Conservation (phyloP, 2,888 invertebrate genomes). For the Meiosimyza platycephala region DNA sequence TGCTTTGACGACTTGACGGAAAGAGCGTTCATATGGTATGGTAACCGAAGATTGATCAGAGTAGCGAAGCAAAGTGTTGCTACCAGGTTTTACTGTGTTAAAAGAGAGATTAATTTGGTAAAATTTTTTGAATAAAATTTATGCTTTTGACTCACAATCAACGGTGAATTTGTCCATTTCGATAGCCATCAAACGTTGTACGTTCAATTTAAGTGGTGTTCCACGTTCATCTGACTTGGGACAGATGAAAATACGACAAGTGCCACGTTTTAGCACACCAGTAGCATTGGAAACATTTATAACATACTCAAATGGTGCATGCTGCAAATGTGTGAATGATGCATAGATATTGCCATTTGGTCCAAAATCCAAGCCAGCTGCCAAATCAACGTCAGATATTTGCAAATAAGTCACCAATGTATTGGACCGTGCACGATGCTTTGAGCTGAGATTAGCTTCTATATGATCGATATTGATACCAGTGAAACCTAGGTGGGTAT, state of each 20-base stretch:
- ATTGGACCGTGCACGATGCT: conserved; percentile 66
- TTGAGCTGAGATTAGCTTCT: conserved; percentile 42
- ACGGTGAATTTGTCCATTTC: conserved; percentile 77
- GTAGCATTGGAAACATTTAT: conserved; percentile 72
- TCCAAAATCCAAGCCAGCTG: conserved; percentile 83
- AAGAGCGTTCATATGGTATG: conserved; percentile 84
- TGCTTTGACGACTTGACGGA: conserved; percentile 73
- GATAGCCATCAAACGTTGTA: conserved; percentile 73
- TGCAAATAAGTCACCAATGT: conserved; percentile 80
- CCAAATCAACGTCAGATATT: conserved; percentile 81
- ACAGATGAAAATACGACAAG: conserved; percentile 75
- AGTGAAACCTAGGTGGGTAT: conserved; percentile 55
- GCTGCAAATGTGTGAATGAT: conserved; percentile 81
- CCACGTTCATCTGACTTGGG: conserved; percentile 75
- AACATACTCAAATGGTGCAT: conserved; percentile 76
- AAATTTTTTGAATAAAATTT: neutral
- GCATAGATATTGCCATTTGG: conserved; percentile 77
- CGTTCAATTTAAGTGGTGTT: conserved; percentile 70
- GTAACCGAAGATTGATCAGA: conserved; percentile 83
- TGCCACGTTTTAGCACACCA: conserved; percentile 68
- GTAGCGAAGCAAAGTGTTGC: conserved; percentile 74
- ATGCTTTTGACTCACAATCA: conserved; percentile 68
- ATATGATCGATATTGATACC: conserved; percentile 48
- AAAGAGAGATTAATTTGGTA: neutral
- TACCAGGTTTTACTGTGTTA: conserved; percentile 75